phyloP scores from a whole-genome alignment of 2,888 invertebrate species.

The Callyntrura guangdongensis region DNA sequence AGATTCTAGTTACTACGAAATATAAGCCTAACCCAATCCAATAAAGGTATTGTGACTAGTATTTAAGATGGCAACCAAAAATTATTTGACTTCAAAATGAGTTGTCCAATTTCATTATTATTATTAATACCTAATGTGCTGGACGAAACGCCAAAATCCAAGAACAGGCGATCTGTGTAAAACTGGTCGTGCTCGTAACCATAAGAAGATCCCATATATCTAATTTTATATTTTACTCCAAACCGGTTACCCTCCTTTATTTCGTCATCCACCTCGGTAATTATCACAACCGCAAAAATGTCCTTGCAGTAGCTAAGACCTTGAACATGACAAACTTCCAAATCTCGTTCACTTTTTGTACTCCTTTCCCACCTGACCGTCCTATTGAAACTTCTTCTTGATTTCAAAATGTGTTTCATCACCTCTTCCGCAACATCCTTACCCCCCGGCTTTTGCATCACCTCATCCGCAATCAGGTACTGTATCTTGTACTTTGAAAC shows the following conservation, averaged over 20 bases:
- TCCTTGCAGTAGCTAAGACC: neutral
- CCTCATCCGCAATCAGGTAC: neutral
- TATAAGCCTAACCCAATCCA: too few species aligned
- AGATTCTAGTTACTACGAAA: neutral
- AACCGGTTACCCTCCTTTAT: neutral
- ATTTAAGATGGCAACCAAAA: too few species aligned
- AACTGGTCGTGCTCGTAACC: too few species aligned
- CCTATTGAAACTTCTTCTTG: neutral
- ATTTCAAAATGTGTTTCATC: too few species aligned
- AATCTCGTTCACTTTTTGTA: neutral
- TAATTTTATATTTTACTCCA: slow-evolving; percentile 12
- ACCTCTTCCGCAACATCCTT: neutral
- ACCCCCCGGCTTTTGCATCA: neutral
- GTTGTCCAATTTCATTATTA: too few species aligned
- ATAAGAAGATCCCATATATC: too few species aligned
- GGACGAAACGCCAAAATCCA: too few species aligned
- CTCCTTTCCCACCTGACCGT: neutral
- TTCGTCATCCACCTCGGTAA: neutral
- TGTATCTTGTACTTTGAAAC: neutral
- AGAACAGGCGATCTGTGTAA: neutral
- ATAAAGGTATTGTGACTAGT: too few species aligned
- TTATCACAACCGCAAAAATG: neutral
- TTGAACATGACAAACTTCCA: neutral
- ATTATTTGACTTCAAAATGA: too few species aligned
- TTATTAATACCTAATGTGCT: too few species aligned